Conservation (phyloP, 2,113 vertebrate genomes). For the Lamprologus lemairii region DNA sequence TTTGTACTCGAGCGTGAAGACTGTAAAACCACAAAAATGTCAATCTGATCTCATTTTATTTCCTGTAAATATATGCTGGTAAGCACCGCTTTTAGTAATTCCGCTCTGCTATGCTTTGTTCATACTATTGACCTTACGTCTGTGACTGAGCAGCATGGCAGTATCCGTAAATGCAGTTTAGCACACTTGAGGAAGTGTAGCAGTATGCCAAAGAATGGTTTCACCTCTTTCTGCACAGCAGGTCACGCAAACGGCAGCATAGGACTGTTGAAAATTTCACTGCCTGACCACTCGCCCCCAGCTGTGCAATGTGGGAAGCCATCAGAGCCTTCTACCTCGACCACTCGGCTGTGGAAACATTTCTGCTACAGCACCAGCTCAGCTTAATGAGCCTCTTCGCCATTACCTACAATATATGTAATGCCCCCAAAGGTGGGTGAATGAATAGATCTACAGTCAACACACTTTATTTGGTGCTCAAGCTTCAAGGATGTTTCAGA, state of each 20-base stretch:
- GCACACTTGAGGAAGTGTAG: constrained; percentile 1
- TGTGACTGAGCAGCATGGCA: not conserved
- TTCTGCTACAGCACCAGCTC: constrained; percentile 19
- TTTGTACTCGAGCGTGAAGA: not conserved
- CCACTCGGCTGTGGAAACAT: constrained; percentile 24
- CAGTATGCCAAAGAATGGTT: not conserved
- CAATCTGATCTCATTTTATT: not conserved
- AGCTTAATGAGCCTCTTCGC: constrained; percentile 38
- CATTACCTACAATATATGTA: constrained; percentile 16
- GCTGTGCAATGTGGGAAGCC: constrained; percentile 9
- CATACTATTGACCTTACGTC: not conserved
- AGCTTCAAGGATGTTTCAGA: not conserved
- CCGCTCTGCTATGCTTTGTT: not conserved
- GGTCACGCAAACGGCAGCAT: not conserved
- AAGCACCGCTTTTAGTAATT: not conserved
- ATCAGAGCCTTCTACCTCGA: not conserved
- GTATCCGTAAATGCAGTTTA: constrained; percentile 7
- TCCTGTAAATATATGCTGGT: not conserved
- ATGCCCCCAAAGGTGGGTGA: not conserved
- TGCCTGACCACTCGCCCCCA: not conserved
- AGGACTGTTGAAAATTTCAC: constrained; percentile 1
- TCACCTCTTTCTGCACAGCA: constrained; percentile 10
- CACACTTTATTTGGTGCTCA: not conserved
- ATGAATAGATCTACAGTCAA: not conserved
- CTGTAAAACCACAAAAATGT: not conserved